phyloP scores from a whole-genome alignment of 2,888 invertebrate species.

The Diaphora mendica region DNA sequence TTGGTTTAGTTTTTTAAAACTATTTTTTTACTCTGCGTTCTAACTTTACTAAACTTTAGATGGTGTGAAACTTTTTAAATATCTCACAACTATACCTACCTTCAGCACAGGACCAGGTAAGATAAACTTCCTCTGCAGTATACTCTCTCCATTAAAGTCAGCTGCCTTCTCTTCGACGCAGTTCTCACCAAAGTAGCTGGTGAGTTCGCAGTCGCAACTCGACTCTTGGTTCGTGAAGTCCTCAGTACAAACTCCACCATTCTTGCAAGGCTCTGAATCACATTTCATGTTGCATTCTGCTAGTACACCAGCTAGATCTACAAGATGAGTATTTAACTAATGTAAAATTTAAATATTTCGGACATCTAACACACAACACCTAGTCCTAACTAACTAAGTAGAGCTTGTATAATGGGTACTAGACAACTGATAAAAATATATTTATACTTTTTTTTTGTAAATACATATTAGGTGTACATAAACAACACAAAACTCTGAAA shows the following conservation, averaged over 20 bases:
- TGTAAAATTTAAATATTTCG: too few relatives aligned
- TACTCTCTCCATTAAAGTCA: slow-evolving; percentile 95
- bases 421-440: too few relatives aligned
- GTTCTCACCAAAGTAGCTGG: slow-evolving; percentile 95
- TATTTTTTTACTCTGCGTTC: too few relatives aligned
- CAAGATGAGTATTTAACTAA: slow-evolving; percentile 9
- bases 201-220: slow-evolving; percentile 95
- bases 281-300: slow-evolving; percentile 96
- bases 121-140: slow-evolving; percentile 92
- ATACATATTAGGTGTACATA: too few relatives aligned
- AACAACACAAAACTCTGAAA: too few relatives aligned
- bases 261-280: slow-evolving; percentile 94
- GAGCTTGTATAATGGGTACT: too few relatives aligned
- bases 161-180: slow-evolving; percentile 96
- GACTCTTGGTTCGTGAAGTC: slow-evolving; percentile 95
- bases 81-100: slow-evolving; percentile 49
- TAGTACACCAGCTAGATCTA: slow-evolving; percentile 89
- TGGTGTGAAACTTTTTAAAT: too few relatives aligned
- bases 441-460: too few relatives aligned
- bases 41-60: too few relatives aligned
- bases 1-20: too few relatives aligned
- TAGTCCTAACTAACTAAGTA: too few relatives aligned
- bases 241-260: slow-evolving; percentile 95
- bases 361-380: too few relatives aligned
- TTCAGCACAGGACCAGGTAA: slow-evolving; percentile 89